phyloP scores from a whole-genome alignment of 2,797 vertebrate species.

The Falco cherrug region DNA sequence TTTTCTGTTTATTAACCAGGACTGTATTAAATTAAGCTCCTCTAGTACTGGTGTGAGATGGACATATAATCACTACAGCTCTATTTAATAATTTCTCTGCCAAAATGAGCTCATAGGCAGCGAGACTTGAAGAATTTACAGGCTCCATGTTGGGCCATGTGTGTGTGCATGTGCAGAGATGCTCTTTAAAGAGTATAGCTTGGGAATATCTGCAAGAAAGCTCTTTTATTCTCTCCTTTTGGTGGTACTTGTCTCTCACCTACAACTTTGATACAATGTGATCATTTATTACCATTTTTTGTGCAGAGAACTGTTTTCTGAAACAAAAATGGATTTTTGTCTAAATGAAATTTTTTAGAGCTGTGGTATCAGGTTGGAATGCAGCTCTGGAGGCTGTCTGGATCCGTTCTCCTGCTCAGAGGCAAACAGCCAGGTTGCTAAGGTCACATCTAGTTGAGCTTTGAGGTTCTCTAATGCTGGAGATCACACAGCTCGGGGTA shows the following conservation, averaged over 20 bases:
- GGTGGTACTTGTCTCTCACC: neutral
- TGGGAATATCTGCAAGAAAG: neutral
- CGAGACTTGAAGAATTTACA: neutral
- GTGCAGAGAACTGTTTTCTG: neutral
- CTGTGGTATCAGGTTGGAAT: neutral
- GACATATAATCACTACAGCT: neutral
- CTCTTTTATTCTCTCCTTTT: neutral
- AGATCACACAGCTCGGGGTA: neutral
- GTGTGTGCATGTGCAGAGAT: neutral
- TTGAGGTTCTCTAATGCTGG: neutral
- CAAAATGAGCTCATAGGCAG: neutral
- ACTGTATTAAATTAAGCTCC: slow-evolving; percentile 22
- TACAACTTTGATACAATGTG: accelerated
- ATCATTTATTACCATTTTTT: neutral
- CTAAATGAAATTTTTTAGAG: neutral
- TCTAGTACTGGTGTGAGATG: neutral
- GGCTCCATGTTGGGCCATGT: accelerated
- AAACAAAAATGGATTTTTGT: neutral
- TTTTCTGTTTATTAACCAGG: slow-evolving; percentile 34
- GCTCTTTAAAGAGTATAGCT: neutral
- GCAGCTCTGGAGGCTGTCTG: neutral
- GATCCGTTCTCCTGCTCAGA: accelerated
- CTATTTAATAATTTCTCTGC: neutral
- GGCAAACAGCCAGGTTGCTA: neutral
- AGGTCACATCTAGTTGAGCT: neutral